These are phyloP conservation scores for Bolborhynchus lineola DNA, from an alignment of 2,113 vertebrate species.

Conservation along the genomic window DNA sequence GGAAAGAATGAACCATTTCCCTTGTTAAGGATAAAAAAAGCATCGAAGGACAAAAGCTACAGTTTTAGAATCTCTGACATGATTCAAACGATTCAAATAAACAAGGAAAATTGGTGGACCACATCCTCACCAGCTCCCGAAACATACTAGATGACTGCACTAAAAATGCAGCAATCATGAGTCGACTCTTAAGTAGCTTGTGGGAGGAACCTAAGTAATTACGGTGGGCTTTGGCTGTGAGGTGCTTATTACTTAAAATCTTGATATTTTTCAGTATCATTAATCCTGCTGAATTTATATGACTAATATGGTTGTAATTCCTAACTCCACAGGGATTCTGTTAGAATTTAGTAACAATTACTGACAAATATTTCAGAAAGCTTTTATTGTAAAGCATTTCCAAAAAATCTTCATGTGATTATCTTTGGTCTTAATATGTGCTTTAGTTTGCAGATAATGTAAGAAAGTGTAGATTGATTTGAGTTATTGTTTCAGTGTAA, in stretches of 20 bases:
- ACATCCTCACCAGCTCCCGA: background rate
- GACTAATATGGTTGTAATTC: constrained; percentile 61
- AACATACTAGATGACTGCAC: background rate
- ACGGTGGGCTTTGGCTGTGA: background rate
- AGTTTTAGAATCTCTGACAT: background rate
- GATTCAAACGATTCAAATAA: background rate
- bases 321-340: constrained; percentile 55
- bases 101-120: background rate
- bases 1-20: background rate
- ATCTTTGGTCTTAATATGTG: constrained; percentile 43
- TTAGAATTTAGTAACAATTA: constrained; percentile 68
- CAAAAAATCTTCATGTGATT: constrained; percentile 49
- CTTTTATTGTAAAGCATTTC: constrained; percentile 56
- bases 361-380: constrained; percentile 35
- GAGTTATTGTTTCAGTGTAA: constrained; percentile 55
- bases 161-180: background rate
- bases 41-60: background rate
- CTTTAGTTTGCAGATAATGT: constrained; percentile 23
- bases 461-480: constrained; percentile 58
- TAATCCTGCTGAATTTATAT: constrained; percentile 55
- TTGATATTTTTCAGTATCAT: constrained; percentile 38
- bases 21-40: background rate
- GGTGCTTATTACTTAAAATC: constrained; percentile 57
- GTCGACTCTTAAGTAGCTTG: background rate
- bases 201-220: background rate